phyloP scores from a whole-genome alignment of 2,113 vertebrate species.

The Mobula hypostoma region DNA sequence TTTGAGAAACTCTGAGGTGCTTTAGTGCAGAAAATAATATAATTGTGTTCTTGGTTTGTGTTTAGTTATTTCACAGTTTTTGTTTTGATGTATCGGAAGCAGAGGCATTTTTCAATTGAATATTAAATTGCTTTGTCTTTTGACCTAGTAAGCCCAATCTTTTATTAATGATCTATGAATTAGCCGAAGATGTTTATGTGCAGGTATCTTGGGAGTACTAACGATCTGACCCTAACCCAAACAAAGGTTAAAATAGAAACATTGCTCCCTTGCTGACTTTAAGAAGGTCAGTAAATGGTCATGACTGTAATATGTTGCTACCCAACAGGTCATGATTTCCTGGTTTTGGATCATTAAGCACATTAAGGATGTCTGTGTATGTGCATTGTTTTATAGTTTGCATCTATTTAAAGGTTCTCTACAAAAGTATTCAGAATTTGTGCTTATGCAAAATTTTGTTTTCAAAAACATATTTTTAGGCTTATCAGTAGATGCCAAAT shows the following conservation, averaged over 20 bases:
- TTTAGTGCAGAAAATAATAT: background rate
- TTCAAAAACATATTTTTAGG: background rate
- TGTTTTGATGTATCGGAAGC: background rate
- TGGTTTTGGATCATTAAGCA: background rate
- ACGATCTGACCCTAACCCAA: background rate
- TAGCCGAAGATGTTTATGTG: background rate
- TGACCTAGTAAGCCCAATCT: background rate
- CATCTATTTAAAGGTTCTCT: background rate
- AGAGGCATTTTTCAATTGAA: background rate
- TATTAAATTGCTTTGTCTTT: background rate
- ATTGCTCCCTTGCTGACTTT: background rate
- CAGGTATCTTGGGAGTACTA: conserved; percentile 5
- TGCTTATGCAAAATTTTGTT: background rate
- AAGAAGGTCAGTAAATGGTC: background rate
- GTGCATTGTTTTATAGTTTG: too few relatives aligned
- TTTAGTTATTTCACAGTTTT: background rate
- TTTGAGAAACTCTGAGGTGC: background rate
- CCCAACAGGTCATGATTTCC: background rate
- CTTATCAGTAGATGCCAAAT: background rate
- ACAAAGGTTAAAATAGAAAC: background rate
- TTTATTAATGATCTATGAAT: background rate
- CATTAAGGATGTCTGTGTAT: too few relatives aligned
- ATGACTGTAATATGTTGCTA: background rate
- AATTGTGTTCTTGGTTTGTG: background rate
- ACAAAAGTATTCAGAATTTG: background rate